Evolutionary conservation across 2,888 invertebrate species (phyloP), one percentile per base, ranked within the genome.

Genomic region (Agriopis aurantiaria): DNA sequence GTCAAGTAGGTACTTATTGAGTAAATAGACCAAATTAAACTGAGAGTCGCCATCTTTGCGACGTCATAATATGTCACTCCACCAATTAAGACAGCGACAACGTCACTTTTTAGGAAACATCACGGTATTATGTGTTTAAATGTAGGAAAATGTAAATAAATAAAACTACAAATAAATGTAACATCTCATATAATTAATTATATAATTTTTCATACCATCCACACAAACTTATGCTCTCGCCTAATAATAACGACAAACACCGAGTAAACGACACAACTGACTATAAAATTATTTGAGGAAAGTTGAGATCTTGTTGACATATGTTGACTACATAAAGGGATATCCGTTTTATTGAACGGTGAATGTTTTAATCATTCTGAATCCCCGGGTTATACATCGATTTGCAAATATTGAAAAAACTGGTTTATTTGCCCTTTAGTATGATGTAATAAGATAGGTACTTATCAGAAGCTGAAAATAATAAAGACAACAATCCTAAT

Each of bases 141-240:
- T 43, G 8, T 43, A 10, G 43, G 43, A 43, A 41, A 43, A 8
- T 43, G 43, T 8, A 43, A 8, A 3, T 1, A 43, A 8, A 75
- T 49, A n/a, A 82, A 78, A 83, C 78, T 75, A 71, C 61, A 71
- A 46, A 56, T 23, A 40, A 84, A 79, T 72, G 85, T 90, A 91
- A 91, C 91, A 90, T 90, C 82, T 88, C 87, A 71, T 91, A 90
- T 91, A 91, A 60, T 17, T 52, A 49, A 52, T 23, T 8, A 58
- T 79, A 80, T 80, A 78, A 83, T 76, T 82, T 84, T 81, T 82
- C 81, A 81, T 84, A 83, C 83, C 82, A 70, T 84, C 75, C 85
- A 87, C 84, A 87, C 85, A 79, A 84, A 88, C 80, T 74, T 84
- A 85, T 80, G 84, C 77, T 83, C 77, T 82, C 74, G 76, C 77